A percentile compares a stretch with the other conserved stretches of the same genome.
Evolutionary conservation across 2,113 vertebrate species (phyloP).

Genomic region (Perccottus glenii): DNA sequence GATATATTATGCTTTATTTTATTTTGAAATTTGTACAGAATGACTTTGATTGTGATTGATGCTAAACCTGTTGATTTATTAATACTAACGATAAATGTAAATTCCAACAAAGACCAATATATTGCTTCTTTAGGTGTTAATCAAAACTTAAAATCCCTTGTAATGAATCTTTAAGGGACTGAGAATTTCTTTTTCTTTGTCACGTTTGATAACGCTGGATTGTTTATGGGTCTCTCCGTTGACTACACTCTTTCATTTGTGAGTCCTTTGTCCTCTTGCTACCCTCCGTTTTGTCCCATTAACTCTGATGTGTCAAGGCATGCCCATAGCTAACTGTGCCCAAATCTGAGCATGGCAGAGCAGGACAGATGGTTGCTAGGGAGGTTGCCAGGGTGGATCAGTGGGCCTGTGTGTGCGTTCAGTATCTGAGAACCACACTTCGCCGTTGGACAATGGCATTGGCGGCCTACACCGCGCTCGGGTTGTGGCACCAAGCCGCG

Average conservation of each 20-base stretch:
- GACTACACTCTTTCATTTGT: conserved; percentile 51
- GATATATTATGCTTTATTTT: too few relatives aligned
- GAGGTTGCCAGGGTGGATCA: conserved; percentile 74
- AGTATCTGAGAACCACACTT: conserved; percentile 70
- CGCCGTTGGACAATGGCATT: conserved; percentile 73
- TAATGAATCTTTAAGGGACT: conserved; percentile 14
- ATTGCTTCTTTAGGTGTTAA: neutral
- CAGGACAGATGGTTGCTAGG: conserved; percentile 81
- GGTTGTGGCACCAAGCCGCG: conserved; percentile 77
- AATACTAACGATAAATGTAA: neutral
- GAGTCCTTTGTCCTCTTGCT: conserved; percentile 67
- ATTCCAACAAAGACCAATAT: conserved; percentile 15
- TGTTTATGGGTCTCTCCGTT: conserved; percentile 28
- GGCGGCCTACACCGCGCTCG: conserved; percentile 56
- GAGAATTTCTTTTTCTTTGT: neutral
- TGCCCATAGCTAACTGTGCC: conserved; percentile 68
- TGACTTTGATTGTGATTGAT: too few relatives aligned
- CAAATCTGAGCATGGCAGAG: conserved; percentile 68
- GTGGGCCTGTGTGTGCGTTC: conserved; percentile 53
- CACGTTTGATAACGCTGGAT: neutral
- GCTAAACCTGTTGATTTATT: too few relatives aligned
- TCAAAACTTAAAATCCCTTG: conserved; percentile 9
- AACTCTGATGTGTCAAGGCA: conserved; percentile 74
- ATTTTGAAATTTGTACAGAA: too few relatives aligned
- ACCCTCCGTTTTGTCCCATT: conserved; percentile 71